phyloP scores from a whole-genome alignment of 2,797 vertebrate genomes.

The Sebastolobus altivelis region DNA sequence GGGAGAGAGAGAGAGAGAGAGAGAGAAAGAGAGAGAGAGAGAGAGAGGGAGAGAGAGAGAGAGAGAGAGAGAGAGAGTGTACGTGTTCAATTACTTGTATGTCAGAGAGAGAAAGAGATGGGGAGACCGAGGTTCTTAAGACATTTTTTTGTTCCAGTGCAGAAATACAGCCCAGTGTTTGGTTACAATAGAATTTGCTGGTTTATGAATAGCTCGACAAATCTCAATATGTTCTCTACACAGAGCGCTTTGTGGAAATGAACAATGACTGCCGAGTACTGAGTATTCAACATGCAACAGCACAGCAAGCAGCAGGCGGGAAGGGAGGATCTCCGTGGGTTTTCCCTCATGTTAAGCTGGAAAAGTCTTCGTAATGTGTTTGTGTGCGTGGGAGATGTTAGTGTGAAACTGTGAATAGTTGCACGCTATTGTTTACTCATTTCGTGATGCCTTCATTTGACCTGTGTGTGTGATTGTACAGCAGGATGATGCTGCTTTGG shows the following conservation, averaged over 20 bases:
- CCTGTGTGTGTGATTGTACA: background rate
- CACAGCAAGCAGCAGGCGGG: constrained; percentile 9
- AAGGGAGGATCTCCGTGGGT: constrained; percentile 6
- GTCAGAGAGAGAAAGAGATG: constrained; percentile 35
- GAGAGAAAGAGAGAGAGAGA: background rate
- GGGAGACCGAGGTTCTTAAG: constrained; percentile 26
- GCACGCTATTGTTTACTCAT: background rate
- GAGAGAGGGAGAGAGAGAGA: background rate
- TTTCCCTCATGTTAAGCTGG: constrained; percentile 5
- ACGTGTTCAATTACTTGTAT: constrained; percentile 32
- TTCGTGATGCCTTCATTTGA: background rate
- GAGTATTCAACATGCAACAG: constrained; percentile 39
- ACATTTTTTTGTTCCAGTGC: constrained; percentile 22
- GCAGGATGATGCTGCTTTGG: constrained; percentile 5
- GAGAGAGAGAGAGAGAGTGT: background rate
- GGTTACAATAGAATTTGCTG: constrained; percentile 45
- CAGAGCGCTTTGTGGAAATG: constrained; percentile 51
- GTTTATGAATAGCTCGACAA: constrained; percentile 57
- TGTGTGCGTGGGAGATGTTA: background rate
- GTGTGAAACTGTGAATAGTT: constrained; percentile 1
- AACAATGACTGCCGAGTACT: constrained; percentile 55
- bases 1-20: constrained; percentile 27
- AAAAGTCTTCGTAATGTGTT: constrained; percentile 4
- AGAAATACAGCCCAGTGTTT: constrained; percentile 48
- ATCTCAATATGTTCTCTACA: constrained; percentile 47